Base-by-base conservation (phyloP, 1,140 invertebrate genomes). In the Agrypnia vestita region DNA sequence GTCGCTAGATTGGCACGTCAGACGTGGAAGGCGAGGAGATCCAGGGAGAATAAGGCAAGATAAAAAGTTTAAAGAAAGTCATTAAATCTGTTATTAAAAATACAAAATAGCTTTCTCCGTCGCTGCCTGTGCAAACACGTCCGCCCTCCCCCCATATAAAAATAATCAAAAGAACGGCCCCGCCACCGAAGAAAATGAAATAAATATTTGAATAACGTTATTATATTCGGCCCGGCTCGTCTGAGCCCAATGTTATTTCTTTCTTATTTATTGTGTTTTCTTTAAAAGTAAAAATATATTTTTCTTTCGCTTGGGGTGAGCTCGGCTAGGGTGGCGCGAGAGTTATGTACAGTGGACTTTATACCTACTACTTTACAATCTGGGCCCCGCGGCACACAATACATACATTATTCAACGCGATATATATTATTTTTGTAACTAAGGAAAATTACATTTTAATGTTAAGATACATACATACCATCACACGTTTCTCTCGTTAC, bases 221-320 rank as follows among this genome's bases (percentile, higher is more conserved):
- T 83, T 83, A 83, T 83, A 80, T 80, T 83, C 82, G 76, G 76
- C 62, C 79, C 78, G 62, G 73, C 69, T 76, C 81, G 62, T 76
- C 78, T 77, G 78, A 79, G 77, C 51, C 74, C 81, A 61, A 80
- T 83, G 82, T 83, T 80, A 83, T 80, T 83, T 83, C 82, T 83
- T 82, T 83, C 80, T 83, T 83, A 83, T 83, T 83, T 83, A 83
- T 83, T 83, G 82, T 82, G 81, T 82, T 80, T 82, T 82, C 78
- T 80, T 82, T 82, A 78, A 82, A 82, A 80, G 78, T 83, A 78
- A 80, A 83, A 80, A 83, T 80, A 82, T 80, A 82, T 82, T 64
- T 76, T 80, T 73, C 53, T 76, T 71, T 75, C 47, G 13, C 47
- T 13, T 46, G 53, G 51, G 64, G 61, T 59, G 71, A 75, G 75